A percentile compares a stretch with the other conserved stretches of the same genome.
phyloP scores from a whole-genome alignment of 2,797 vertebrate species.

The Meda fulgida region DNA sequence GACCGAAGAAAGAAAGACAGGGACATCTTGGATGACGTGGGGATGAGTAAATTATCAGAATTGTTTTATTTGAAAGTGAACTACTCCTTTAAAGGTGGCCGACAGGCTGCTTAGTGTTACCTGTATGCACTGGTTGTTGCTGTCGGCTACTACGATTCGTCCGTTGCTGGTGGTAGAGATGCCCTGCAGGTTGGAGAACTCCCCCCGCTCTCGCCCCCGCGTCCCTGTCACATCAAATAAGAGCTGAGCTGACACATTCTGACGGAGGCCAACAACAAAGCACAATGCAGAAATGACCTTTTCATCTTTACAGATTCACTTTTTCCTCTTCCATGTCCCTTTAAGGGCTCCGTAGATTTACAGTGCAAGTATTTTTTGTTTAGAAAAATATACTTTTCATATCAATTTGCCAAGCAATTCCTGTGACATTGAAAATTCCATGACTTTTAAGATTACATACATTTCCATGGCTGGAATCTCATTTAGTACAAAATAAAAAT shows the following conservation, averaged over 20 bases:
- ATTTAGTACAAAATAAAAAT: not conserved
- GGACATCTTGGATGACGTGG: no score
- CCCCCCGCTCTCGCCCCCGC: slow-evolving; percentile 92
- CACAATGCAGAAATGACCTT: not conserved
- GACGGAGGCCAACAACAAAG: not conserved
- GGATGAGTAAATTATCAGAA: no score
- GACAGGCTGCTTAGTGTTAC: slow-evolving; percentile 66
- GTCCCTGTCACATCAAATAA: slow-evolving; percentile 76
- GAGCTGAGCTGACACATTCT: not conserved
- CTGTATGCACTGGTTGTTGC: slow-evolving; percentile 98
- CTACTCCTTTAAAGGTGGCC: not conserved
- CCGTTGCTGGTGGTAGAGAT: slow-evolving; percentile 89
- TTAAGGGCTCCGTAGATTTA: not conserved
- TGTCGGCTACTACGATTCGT: slow-evolving; percentile 94
- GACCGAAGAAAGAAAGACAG: no score
- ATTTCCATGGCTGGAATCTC: not conserved
- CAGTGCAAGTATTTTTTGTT: not conserved
- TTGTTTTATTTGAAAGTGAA: no score
- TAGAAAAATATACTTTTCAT: not conserved
- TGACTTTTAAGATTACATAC: not conserved
- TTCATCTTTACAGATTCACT: not conserved
- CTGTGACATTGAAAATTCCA: not conserved
- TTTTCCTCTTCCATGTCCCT: not conserved
- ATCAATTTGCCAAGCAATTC: not conserved
- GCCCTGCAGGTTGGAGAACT: slow-evolving; percentile 96